Percentiles rank a stretch among this genome's conserved stretches.
These are phyloP conservation scores for Mesembrinibis cayennensis DNA, from an alignment of 2,113 vertebrate species.

Conservation along the genomic window DNA sequence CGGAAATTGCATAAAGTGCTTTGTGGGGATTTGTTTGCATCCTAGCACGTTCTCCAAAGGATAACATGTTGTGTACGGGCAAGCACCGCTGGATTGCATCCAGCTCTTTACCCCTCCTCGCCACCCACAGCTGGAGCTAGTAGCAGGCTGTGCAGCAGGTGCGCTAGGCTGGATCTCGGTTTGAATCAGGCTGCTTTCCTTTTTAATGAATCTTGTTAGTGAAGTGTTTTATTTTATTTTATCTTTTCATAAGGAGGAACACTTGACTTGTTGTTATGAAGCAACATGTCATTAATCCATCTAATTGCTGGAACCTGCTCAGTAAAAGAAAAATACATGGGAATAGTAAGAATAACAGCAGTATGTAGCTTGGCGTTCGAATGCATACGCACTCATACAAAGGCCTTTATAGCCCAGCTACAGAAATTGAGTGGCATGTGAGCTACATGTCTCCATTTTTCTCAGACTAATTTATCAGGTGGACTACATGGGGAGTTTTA, in stretches of 20 bases:
- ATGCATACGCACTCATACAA: background rate
- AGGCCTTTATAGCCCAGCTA: background rate
- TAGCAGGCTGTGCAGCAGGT: constrained; percentile 30
- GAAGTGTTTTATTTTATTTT: constrained; percentile 41
- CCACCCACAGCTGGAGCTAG: constrained; percentile 36
- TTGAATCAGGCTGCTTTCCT: constrained; percentile 30
- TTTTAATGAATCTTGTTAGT: constrained; percentile 51
- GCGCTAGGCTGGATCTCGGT: background rate
- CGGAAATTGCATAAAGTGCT: background rate
- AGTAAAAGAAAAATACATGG: background rate
- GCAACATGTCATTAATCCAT: constrained; percentile 49
- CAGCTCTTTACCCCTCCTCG: background rate
- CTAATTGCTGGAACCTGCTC: constrained; percentile 23
- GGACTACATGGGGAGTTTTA: background rate
- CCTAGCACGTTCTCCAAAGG: background rate
- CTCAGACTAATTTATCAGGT: background rate
- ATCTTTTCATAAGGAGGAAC: constrained; percentile 41
- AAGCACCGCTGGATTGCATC: constrained; percentile 8
- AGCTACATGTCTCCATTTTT: background rate
- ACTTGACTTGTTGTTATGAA: constrained; percentile 42
- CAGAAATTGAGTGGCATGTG: background rate
- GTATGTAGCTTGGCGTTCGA: background rate
- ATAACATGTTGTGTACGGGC: background rate
- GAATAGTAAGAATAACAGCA: background rate
- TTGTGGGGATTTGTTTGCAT: background rate